Evolutionary conservation across 2,113 vertebrate species (phyloP).

Genomic region (Macaca fascicularis): DNA sequence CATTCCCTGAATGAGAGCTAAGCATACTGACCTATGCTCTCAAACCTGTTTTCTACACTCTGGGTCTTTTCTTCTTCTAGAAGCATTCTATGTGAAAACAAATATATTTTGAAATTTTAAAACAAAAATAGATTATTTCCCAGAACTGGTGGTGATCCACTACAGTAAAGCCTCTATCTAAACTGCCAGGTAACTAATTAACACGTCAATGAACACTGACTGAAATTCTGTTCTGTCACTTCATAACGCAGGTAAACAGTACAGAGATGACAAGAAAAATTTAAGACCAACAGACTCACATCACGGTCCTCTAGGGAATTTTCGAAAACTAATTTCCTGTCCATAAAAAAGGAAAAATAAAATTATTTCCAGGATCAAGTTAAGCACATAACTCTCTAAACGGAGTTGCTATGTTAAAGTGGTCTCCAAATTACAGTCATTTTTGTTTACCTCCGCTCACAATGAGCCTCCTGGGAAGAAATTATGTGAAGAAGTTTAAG

Average conservation of each 20-base stretch:
- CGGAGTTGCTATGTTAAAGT: not conserved
- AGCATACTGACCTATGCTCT: not conserved
- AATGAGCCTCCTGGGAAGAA: conserved; percentile 51
- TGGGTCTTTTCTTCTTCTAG: not conserved
- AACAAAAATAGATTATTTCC: conserved; percentile 46
- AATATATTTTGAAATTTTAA: conserved; percentile 21
- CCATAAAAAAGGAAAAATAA: conserved; percentile 52
- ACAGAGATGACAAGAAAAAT: conserved; percentile 67
- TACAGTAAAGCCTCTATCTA: not conserved
- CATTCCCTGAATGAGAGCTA: not conserved
- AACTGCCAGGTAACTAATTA: conserved; percentile 62
- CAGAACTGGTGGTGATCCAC: not conserved
- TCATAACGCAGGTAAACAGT: conserved; percentile 56
- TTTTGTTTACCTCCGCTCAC: conserved; percentile 55
- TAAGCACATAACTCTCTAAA: conserved; percentile 48
- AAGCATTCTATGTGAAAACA: conserved; percentile 15
- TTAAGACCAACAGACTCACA: conserved; percentile 57
- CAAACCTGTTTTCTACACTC: not conserved
- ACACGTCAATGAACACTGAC: conserved; percentile 50
- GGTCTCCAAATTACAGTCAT: conserved; percentile 47
- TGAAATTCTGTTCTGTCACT: conserved; percentile 58
- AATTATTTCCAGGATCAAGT: conserved; percentile 61
- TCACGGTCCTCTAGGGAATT: conserved; percentile 42
- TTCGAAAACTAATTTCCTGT: conserved; percentile 68
- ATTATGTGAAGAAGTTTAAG: conserved; percentile 55